Evolutionary conservation across 2,113 vertebrate species (phyloP), one percentile per base, ranked within the genome.

Genomic region (Nothoprocta perdicaria): DNA sequence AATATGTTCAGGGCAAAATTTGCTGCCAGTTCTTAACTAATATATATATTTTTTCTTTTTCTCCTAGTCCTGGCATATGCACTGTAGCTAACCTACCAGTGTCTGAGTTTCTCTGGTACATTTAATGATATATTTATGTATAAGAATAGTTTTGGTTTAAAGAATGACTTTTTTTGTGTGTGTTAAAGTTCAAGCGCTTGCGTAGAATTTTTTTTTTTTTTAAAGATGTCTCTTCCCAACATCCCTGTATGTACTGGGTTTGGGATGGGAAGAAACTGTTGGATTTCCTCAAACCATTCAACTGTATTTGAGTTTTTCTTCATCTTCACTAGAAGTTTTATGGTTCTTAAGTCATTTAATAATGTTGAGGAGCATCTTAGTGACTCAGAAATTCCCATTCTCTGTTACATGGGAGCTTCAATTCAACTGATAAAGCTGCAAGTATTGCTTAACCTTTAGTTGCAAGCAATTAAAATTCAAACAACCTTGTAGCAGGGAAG

Each of bases 401-500:
- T 75, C 73, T 83, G 33, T 58, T 84, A 33, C 80, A 85, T 50
- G 8, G 35, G 41, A 93, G 31, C 46, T 16, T 85, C 9, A 22
- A 31, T 40, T 86, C 67, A 92, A 84, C 46, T 80, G 76, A 83
- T 63, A 73, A 66, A 8, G 16, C 38, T 58, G 65, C 79, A 80
- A 78, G 38, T 48, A 57, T 78, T 80, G 43, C 65, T 92, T 95
- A 89, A 63, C 76, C 68, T 83, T 85, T 80, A 83, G 80, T 75
- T 77, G 46, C 80, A 77, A 88, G 85, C 72, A 95, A 86, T 89
- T 95, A 84, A 68, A 93, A 88, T 45, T 33, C 53, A 92, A 89
- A 65, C n/a, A 79, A 33, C 38, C n/a, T 78, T 76, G 40, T 86
- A 48, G 27, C 21, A 52, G 24, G 29, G 57, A 66, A 72, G 60